Conservation (phyloP, 1,140 invertebrate species). For the Neodiprion virginianus region DNA sequence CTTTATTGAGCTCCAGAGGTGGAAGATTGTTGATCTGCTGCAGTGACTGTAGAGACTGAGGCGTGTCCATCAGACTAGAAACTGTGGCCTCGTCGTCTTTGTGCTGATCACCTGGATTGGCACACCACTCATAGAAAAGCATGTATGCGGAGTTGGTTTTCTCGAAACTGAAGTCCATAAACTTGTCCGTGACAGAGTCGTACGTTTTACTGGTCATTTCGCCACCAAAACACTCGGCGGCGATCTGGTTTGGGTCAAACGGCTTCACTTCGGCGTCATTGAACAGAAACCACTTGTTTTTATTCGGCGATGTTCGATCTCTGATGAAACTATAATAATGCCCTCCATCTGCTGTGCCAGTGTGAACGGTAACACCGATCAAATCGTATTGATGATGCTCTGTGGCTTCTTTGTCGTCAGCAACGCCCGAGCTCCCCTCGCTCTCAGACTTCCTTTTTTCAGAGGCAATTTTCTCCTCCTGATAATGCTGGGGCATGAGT, state of each 20-base stretch:
- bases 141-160: constrained; percentile 98
- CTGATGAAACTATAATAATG: constrained; percentile 98
- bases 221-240: constrained; percentile 94
- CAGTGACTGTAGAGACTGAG: constrained; percentile 39
- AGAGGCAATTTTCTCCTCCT: constrained; percentile 63
- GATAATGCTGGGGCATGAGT: constrained; percentile 86
- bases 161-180: constrained; percentile 97
- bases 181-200: constrained; percentile 94
- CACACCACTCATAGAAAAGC: constrained; percentile 90
- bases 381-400: constrained; percentile 85
- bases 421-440: constrained; percentile 49
- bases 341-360: constrained; percentile 94
- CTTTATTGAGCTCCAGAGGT: constrained; percentile 72
- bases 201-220: constrained; percentile 98
- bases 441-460: constrained; percentile 53
- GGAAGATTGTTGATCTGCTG: constrained; percentile 41
- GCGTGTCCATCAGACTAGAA: constrained; percentile 42
- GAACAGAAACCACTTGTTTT: constrained; percentile 93
- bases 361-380: constrained; percentile 95
- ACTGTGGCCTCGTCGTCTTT: constrained; percentile 59
- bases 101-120: constrained; percentile 48
- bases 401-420: constrained; percentile 55
- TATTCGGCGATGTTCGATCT: constrained; percentile 74
- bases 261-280: constrained; percentile 97
- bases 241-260: constrained; percentile 93